Conservation (phyloP, 1,140 invertebrate species). For the Thalassaphorura encarpata region DNA sequence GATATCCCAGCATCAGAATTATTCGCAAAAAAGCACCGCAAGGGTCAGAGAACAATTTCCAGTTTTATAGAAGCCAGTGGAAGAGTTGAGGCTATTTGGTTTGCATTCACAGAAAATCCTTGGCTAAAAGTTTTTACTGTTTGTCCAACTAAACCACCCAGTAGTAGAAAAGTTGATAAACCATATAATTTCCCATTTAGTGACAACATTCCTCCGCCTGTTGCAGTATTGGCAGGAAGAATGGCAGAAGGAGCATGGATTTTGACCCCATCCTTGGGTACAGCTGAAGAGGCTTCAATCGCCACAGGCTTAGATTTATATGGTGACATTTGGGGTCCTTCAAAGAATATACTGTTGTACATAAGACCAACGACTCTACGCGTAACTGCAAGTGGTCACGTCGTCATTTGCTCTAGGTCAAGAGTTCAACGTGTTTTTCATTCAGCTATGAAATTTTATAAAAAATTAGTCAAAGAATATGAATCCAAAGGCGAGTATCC, state of each 20-base stretch:
- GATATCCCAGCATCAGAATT: conserved; percentile 13
- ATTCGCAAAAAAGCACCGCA: not conserved
- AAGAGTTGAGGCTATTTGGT: conserved; percentile 12
- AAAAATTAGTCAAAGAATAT: conserved; percentile 1
- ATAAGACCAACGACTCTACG: conserved; percentile 3
- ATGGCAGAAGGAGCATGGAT: not conserved
- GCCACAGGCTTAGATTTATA: not conserved
- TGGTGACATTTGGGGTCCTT: conserved; percentile 19
- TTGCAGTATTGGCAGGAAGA: not conserved
- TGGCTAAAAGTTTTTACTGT: conserved; percentile 18
- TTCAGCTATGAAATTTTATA: not conserved
- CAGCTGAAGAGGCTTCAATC: not conserved
- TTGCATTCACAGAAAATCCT: conserved; percentile 11
- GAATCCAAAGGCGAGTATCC: conserved; percentile 6
- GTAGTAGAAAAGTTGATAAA: not conserved
- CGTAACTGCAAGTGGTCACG: conserved; percentile 4
- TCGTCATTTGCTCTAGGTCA: not conserved
- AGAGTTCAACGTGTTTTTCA: conserved; percentile 13
- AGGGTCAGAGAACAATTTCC: not conserved
- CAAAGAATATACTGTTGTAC: conserved; percentile 17
- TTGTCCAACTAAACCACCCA: not conserved
- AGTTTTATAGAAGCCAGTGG: conserved; percentile 1
- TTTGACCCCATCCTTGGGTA: not conserved
- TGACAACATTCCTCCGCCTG: conserved; percentile 3
- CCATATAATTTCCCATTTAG: conserved; percentile 21